A percentile compares a stretch with the other conserved stretches of the same genome.
These are phyloP conservation scores for Hyalella azteca DNA, from an alignment of 2,888 invertebrate genomes.

Conservation along the genomic window DNA sequence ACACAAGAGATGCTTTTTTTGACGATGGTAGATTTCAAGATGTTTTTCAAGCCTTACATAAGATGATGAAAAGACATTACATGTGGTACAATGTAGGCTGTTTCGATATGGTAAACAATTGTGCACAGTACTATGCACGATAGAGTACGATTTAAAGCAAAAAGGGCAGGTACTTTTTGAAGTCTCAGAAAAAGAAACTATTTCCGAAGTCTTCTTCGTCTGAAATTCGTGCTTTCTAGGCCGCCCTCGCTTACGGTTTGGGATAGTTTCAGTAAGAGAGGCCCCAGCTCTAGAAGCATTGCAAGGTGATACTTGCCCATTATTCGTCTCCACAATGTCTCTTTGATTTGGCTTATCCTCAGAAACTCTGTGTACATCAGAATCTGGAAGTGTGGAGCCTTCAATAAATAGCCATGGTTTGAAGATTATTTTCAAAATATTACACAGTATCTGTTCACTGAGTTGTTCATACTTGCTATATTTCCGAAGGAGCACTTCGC, in stretches of 20 bases:
- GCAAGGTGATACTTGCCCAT: no score
- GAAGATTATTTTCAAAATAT: neutral
- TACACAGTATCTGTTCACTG: neutral
- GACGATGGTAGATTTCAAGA: conserved; percentile 46
- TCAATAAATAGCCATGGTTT: neutral
- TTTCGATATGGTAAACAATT: conserved; percentile 47
- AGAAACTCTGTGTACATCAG: neutral
- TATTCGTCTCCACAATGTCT: neutral
- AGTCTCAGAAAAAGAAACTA: neutral
- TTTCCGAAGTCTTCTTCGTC: neutral
- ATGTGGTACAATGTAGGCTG: conserved; percentile 42
- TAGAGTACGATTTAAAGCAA: conserved; percentile 43
- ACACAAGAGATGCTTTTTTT: conserved; percentile 42
- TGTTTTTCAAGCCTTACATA: conserved; percentile 48
- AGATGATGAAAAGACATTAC: conserved; percentile 50
- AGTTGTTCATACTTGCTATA: neutral
- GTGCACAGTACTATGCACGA: conserved; percentile 42
- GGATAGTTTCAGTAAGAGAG: neutral
- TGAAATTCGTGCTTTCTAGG: neutral
- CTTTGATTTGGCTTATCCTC: neutral
- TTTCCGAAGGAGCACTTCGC: neutral
- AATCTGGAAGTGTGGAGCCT: neutral
- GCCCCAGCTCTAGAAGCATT: neutral
- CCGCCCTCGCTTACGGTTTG: neutral
- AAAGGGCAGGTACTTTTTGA: conserved; percentile 43